A percentile compares a stretch with the other conserved stretches of the same genome.
These are phyloP conservation scores for Rhizomys pruinosus DNA, from an alignment of 2,113 vertebrate species.

Conservation along the genomic window DNA sequence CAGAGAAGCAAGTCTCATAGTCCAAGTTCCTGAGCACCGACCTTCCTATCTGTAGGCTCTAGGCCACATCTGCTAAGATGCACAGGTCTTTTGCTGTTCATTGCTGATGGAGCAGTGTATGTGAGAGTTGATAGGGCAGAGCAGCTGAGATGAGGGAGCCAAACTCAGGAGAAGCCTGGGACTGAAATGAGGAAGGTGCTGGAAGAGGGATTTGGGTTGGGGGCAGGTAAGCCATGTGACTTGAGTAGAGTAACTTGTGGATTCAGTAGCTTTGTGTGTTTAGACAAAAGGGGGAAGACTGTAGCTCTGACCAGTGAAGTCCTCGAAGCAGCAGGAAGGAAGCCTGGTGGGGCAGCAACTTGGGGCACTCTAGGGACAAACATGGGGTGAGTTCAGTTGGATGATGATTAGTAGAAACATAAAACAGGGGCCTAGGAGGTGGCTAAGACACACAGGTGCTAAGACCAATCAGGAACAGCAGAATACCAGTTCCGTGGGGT, in stretches of 20 bases:
- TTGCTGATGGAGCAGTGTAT: constrained; percentile 69
- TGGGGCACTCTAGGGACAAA: background rate
- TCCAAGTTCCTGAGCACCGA: background rate
- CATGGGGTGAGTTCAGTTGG: background rate
- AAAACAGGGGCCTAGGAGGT: background rate
- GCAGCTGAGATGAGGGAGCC: constrained; percentile 59
- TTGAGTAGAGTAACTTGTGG: background rate
- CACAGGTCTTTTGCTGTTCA: constrained; percentile 70
- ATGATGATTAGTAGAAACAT: background rate
- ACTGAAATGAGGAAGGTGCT: background rate
- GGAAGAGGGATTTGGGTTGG: background rate
- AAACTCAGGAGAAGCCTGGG: constrained; percentile 53
- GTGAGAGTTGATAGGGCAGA: background rate
- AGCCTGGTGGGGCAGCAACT: background rate
- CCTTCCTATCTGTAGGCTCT: constrained; percentile 66
- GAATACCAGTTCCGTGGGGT: background rate
- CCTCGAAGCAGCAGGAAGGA: background rate
- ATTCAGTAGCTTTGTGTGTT: background rate
- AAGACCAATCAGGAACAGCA: background rate
- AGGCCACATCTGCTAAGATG: constrained; percentile 62
- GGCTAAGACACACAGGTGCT: background rate
- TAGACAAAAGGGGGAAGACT: background rate
- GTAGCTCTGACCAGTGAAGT: background rate
- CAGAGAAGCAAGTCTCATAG: constrained; percentile 64
- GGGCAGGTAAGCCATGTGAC: background rate